phyloP scores from a whole-genome alignment of 2,888 invertebrate species.

The Dynastes tityus region DNA sequence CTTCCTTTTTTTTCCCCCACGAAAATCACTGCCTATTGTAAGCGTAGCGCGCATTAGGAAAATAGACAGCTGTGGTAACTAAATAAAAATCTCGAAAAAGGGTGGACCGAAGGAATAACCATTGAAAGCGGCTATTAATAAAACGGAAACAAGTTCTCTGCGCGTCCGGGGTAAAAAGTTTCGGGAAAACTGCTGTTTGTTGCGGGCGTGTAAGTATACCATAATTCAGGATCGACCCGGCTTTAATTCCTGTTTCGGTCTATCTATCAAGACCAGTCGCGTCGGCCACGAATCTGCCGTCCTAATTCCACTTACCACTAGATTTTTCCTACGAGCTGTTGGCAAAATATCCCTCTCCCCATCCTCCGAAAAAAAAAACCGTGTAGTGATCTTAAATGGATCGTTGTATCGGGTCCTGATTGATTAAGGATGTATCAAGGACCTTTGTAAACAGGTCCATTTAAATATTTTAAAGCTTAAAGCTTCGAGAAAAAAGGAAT shows the following conservation, averaged over 20 bases:
- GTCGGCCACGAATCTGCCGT: constrained; percentile 24
- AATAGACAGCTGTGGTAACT: constrained; percentile 17
- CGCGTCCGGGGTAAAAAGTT: constrained; percentile 41
- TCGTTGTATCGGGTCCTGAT: constrained; percentile 12
- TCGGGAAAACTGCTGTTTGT: constrained; percentile 61
- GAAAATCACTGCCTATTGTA: constrained; percentile 7
- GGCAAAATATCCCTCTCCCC: constrained; percentile 18
- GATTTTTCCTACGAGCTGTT: constrained; percentile 37
- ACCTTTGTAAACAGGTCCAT: constrained; percentile 6
- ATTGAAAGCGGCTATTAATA: constrained; percentile 47
- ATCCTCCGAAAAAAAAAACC: not conserved
- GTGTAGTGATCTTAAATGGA: constrained; percentile 29
- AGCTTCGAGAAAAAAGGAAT: not conserved
- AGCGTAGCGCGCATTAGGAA: constrained; percentile 4
- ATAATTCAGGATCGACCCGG: constrained; percentile 65
- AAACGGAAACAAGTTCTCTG: constrained; percentile 47
- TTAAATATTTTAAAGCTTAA: constrained; percentile 23
- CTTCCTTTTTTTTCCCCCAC: not conserved
- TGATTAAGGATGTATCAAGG: constrained; percentile 21
- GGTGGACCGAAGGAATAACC: constrained; percentile 37
- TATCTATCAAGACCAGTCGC: constrained; percentile 64
- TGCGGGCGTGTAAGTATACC: constrained; percentile 62
- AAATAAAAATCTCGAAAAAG: constrained; percentile 41
- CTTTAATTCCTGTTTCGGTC: constrained; percentile 63
- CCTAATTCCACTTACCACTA: constrained; percentile 43